Evolutionary conservation across 1,140 invertebrate genomes (phyloP).

Genomic region (Fopius arisanus): DNA sequence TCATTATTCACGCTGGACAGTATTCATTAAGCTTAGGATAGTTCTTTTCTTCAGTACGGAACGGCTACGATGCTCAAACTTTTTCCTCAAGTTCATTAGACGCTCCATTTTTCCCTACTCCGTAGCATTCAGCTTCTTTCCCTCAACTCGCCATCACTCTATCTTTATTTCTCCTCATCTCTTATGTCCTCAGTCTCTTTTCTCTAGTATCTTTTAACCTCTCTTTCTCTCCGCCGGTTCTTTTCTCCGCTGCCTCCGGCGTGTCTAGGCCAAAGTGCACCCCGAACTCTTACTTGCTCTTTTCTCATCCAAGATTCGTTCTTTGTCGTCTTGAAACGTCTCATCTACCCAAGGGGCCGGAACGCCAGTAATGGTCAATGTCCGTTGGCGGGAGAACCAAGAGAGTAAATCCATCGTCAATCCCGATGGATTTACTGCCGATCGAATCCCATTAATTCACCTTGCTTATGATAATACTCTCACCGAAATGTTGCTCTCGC

Average conservation of each 20-base stretch:
- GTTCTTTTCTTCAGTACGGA: neutral
- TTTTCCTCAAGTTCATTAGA: slow-evolving; percentile 52
- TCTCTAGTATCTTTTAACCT: slow-evolving; percentile 32
- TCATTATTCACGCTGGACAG: slow-evolving; percentile 20
- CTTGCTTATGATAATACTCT: too few relatives aligned
- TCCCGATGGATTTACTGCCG: neutral
- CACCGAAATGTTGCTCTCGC: too few relatives aligned
- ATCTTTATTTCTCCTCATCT: slow-evolving; percentile 26
- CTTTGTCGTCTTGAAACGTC: slow-evolving; percentile 12
- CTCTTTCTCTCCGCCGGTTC: slow-evolving; percentile 27
- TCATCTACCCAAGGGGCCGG: slow-evolving; percentile 9
- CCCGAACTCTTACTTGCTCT: neutral
- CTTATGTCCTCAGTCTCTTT: slow-evolving; percentile 37
- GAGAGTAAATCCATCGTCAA: neutral
- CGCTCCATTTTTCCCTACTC: slow-evolving; percentile 43
- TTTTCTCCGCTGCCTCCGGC: slow-evolving; percentile 33
- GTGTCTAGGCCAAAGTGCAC: slow-evolving; percentile 15
- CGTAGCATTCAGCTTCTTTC: slow-evolving; percentile 1
- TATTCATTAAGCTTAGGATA: slow-evolving; percentile 40
- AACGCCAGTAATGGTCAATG: slow-evolving; percentile 6
- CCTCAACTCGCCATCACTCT: slow-evolving; percentile 16
- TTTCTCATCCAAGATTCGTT: slow-evolving; percentile 14
- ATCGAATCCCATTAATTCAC: neutral
- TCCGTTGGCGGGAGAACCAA: neutral
- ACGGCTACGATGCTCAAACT: slow-evolving; percentile 44